Evolutionary conservation across 2,888 invertebrate species (phyloP), one percentile per base, ranked within the genome.

Genomic region (Leucophenga maculata): DNA sequence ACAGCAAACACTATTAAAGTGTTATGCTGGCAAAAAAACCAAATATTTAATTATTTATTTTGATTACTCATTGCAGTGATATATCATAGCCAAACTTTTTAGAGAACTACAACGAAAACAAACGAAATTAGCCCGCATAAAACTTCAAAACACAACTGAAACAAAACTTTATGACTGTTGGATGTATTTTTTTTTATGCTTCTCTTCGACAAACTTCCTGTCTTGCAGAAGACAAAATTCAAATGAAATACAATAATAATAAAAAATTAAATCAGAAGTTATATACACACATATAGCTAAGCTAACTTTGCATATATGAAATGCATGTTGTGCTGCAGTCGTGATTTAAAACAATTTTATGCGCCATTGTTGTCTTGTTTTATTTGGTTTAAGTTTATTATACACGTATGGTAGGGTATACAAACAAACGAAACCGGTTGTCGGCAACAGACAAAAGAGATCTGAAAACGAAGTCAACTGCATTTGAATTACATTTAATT

Each of bases 401-500:
- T n/a, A 4, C 26, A 26, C 4, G 4, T 26, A 26, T 2, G 4
- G 14, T 32, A 14, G 16, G 32, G 26, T 14, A 11, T 32, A 1
- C 16, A 6, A 13, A 39, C 0, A 64, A 64, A 46, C 62, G 62
- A 4, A 64, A 64, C 62, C 62, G 62, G 46, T 64, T 44, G 62
- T 46, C 62, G 62, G 62, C 62, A 64, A 39, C 26, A 60, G 60
- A 18, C 39, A 18, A 20, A 22, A 60, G 9, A 16, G 50, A 4
- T 50, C 1, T 18, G 16, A 18, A 16, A 16, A 22, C 6, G 50
- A 50, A 50, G 50, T 50, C 32, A 60, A 66, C 64, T 66, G 70
- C 68, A 73, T 72, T 60, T 67, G 73, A 82, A 80, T 82, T 75
- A 78, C 77, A 80, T 79, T 79, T 80, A 82, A 80, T 80, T 78